phyloP scores from a whole-genome alignment of 1,140 invertebrate species.

The Pygmarrhopalites habei region DNA sequence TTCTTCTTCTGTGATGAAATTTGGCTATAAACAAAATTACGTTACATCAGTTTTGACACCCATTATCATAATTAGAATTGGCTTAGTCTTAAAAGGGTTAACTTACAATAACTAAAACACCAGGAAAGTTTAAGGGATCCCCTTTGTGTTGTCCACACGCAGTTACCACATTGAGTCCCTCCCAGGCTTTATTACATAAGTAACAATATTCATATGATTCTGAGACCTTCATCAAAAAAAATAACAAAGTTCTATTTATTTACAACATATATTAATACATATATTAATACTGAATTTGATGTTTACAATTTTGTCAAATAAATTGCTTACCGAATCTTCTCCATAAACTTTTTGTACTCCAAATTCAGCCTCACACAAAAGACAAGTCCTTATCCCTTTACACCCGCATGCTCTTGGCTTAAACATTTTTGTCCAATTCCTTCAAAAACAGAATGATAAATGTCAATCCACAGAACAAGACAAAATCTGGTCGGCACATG shows the following conservation, averaged over 20 bases:
- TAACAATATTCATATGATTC: constrained; percentile 64
- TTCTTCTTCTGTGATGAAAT: constrained; percentile 70
- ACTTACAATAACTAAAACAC: constrained; percentile 58
- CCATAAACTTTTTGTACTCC: constrained; percentile 39
- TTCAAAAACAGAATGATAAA: too few relatives aligned
- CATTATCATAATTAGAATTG: not conserved
- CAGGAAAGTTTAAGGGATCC: constrained; percentile 55
- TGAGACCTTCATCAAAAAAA: constrained; percentile 36
- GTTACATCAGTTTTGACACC: not conserved
- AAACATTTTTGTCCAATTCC: constrained; percentile 57
- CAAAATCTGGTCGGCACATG: not conserved
- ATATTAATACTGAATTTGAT: not conserved
- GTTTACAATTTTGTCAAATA: not conserved
- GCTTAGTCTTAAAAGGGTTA: not conserved
- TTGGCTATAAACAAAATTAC: constrained; percentile 42
- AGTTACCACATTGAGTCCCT: constrained; percentile 51
- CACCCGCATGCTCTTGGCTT: constrained; percentile 73
- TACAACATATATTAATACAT: not conserved
- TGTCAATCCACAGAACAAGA: too few relatives aligned
- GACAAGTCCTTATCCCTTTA: constrained; percentile 82
- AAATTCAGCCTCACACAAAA: constrained; percentile 69
- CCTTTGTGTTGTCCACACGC: constrained; percentile 58
- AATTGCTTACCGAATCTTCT: not conserved
- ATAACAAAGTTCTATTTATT: not conserved
- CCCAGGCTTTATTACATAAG: constrained; percentile 63